Evolutionary conservation across 2,113 vertebrate genomes (phyloP).

Genomic region (Megaceryle maxima): DNA sequence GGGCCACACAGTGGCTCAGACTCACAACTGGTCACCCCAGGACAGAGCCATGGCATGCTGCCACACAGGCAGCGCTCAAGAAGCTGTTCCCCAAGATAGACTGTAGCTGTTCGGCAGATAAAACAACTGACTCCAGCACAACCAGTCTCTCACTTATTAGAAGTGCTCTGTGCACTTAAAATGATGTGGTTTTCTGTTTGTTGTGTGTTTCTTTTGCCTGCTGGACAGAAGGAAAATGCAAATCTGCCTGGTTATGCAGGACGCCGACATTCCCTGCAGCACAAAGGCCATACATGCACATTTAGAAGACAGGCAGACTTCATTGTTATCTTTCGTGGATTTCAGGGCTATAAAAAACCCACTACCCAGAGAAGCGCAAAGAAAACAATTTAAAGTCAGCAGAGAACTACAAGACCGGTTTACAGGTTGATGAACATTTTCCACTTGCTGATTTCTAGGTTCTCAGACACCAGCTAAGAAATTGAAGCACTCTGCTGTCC

Average conservation of each 20-base stretch:
- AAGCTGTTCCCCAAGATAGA: not conserved
- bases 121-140: not conserved
- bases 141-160: not conserved
- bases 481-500: not conserved
- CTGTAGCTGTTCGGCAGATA: not conserved
- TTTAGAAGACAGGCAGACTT: not conserved
- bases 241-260: not conserved
- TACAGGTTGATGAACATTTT: not conserved
- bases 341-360: not conserved
- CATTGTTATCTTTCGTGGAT: not conserved
- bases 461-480: not conserved
- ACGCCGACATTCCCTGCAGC: not conserved
- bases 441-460: not conserved
- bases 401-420: not conserved
- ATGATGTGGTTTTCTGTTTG: not conserved
- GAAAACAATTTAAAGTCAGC: not conserved
- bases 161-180: not conserved
- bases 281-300: rapidly evolving
- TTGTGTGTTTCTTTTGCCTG: not conserved
- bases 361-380: not conserved
- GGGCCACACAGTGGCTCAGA: rapidly evolving
- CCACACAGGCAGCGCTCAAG: not conserved
- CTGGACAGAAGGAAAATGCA: not conserved
- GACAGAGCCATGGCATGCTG: not conserved
- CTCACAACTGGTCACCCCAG: not conserved